phyloP scores from a whole-genome alignment of 2,113 vertebrate genomes.

The Passer domesticus region DNA sequence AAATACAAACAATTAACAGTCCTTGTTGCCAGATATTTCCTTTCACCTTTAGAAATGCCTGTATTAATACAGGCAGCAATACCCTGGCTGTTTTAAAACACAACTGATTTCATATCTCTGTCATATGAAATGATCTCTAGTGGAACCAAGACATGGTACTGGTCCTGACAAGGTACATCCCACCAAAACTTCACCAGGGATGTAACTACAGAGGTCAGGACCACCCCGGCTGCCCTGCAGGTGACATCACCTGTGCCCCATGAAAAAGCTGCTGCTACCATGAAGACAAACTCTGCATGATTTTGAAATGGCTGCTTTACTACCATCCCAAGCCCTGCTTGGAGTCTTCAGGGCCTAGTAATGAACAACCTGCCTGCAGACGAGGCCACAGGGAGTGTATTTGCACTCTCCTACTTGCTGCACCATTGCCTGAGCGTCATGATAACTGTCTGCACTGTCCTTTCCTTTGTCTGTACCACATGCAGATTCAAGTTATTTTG shows the following conservation, averaged over 20 bases:
- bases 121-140: background rate
- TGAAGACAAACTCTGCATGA: background rate
- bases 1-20: background rate
- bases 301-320: background rate
- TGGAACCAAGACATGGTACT: background rate
- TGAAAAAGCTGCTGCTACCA: accelerated
- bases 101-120: background rate
- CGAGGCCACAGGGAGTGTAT: accelerated
- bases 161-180: background rate
- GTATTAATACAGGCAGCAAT: background rate
- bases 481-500: background rate
- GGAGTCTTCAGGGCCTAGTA: background rate
- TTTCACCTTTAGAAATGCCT: background rate
- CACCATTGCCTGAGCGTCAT: accelerated
- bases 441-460: background rate
- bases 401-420: background rate
- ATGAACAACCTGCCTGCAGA: background rate
- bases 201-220: background rate
- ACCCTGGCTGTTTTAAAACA: background rate
- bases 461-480: background rate
- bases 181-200: background rate
- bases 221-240: background rate
- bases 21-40: background rate
- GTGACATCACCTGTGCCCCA: background rate
- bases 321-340: background rate